Evolutionary conservation across 1,140 invertebrate species (phyloP).

Genomic region (Tetramorium parvispinum): DNA sequence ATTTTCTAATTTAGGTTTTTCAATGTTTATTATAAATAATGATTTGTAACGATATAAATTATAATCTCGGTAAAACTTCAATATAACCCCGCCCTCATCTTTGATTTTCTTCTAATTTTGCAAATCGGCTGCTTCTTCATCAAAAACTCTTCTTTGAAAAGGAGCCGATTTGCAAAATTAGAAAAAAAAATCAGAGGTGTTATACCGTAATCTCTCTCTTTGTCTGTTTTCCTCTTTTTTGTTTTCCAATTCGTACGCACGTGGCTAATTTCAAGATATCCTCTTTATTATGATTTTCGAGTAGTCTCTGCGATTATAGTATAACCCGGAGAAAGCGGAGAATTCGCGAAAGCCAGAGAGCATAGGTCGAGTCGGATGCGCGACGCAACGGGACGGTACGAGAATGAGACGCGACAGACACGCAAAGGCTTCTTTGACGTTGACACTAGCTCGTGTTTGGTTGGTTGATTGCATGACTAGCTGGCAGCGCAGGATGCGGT

Average conservation of each 20-base stretch:
- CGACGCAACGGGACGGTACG: background rate
- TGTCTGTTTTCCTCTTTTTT: no score
- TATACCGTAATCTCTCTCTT: no score
- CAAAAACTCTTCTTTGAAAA: no score
- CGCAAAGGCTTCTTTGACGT: conserved; percentile 40
- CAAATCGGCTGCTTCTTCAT: no score
- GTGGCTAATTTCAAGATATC: background rate
- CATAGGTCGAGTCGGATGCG: background rate
- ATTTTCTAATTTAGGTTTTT: background rate
- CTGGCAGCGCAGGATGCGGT: conserved; percentile 80
- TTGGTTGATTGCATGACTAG: conserved; percentile 85
- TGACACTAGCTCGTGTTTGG: conserved; percentile 74
- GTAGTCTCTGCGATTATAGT: background rate
- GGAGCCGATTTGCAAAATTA: no score
- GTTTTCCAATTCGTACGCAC: no score
- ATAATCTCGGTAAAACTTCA: no score
- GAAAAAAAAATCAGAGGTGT: no score
- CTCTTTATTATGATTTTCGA: background rate
- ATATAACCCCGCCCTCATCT: no score
- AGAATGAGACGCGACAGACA: background rate
- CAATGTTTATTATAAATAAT: no score
- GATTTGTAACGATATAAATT: no score
- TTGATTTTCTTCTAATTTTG: no score
- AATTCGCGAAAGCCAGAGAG: background rate
- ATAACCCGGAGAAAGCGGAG: background rate